phyloP scores from a whole-genome alignment of 1,140 invertebrate species.

The Halictus rubicundus region DNA sequence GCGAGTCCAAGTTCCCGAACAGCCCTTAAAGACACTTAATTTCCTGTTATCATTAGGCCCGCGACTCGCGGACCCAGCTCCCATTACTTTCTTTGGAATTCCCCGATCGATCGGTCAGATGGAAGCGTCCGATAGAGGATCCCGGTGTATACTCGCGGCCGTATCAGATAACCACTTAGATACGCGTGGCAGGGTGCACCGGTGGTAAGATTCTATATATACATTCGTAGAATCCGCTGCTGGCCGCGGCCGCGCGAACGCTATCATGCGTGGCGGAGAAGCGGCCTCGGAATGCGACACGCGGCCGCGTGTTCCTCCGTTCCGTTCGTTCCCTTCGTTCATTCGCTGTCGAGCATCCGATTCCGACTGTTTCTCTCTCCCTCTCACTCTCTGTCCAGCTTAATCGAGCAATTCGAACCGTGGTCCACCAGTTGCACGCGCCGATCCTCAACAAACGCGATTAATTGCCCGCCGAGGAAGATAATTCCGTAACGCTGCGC shows the following conservation, averaged over 20 bases:
- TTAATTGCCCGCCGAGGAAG: slow-evolving; percentile 38
- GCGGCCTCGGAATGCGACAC: slow-evolving; percentile 61
- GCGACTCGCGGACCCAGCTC: slow-evolving; percentile 40
- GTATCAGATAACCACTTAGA: slow-evolving; percentile 75
- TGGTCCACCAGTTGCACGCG: slow-evolving; percentile 37
- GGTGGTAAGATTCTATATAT: slow-evolving; percentile 66
- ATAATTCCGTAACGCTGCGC: slow-evolving; percentile 32
- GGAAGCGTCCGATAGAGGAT: slow-evolving; percentile 69
- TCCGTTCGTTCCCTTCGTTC: slow-evolving; percentile 13
- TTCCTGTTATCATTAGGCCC: slow-evolving; percentile 49
- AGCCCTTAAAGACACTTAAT: neutral
- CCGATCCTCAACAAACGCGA: neutral
- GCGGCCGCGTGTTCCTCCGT: slow-evolving; percentile 25
- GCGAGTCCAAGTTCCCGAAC: neutral
- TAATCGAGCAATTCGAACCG: slow-evolving; percentile 39
- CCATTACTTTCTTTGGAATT: slow-evolving; percentile 57
- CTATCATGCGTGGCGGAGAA: slow-evolving; percentile 14
- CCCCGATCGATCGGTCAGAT: slow-evolving; percentile 71
- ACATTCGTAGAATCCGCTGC: slow-evolving; percentile 48
- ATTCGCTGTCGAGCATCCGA: slow-evolving; percentile 18
- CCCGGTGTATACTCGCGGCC: slow-evolving; percentile 40
- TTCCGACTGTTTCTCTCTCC: neutral
- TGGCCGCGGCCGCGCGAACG: slow-evolving; percentile 17
- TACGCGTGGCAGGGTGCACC: slow-evolving; percentile 62
- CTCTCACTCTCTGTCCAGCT: slow-evolving; percentile 7